Percentiles rank a stretch among this genome's conserved stretches.
phyloP scores from a whole-genome alignment of 2,113 vertebrate genomes.

The Charadrius vociferus region DNA sequence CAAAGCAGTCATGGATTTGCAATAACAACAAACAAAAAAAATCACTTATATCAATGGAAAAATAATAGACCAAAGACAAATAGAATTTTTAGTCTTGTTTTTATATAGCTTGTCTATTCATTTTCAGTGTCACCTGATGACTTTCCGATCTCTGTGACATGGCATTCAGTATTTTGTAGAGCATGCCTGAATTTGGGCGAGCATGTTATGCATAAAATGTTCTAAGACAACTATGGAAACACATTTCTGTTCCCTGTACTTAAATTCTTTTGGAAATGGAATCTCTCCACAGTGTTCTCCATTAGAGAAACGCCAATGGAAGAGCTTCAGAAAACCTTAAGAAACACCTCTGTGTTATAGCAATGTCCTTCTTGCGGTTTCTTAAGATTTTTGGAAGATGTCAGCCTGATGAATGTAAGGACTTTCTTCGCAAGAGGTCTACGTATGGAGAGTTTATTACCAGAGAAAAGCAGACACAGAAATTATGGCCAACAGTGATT shows the following conservation, averaged over 20 bases:
- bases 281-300: neutral
- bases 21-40: neutral
- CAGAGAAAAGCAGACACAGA: neutral
- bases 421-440: neutral
- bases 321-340: neutral
- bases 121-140: neutral
- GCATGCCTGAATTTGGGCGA: neutral
- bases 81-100: neutral
- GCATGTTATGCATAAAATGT: neutral
- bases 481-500: neutral
- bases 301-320: neutral
- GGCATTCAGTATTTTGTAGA: neutral
- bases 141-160: neutral
- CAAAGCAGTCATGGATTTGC: neutral
- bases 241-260: neutral
- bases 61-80: neutral
- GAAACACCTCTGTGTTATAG: neutral
- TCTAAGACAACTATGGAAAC: neutral
- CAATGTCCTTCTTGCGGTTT: fast-evolving
- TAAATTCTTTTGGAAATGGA: neutral
- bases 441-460: neutral
- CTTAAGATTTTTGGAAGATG: neutral
- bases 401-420: neutral
- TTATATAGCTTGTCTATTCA: neutral
- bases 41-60: neutral